phyloP scores from a whole-genome alignment of 2,113 vertebrate genomes.

The Patagioenas fasciata region DNA sequence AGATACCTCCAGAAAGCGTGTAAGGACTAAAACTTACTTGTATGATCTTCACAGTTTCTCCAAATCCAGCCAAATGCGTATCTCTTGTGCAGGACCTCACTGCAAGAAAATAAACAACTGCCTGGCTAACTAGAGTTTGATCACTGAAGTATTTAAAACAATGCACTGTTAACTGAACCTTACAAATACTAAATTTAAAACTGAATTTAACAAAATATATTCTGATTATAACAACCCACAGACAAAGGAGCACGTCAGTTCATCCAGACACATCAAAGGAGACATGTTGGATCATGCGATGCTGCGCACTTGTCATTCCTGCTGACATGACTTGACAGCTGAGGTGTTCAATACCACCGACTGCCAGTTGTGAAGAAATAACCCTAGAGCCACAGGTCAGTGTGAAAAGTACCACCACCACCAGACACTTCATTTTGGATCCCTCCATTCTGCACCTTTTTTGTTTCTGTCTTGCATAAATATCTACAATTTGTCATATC shows the following conservation, averaged over 20 bases:
- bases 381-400: not conserved
- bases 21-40: not conserved
- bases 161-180: not conserved
- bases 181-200: not conserved
- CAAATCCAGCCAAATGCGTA: fast-evolving
- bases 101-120: not conserved
- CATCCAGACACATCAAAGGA: not conserved
- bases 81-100: not conserved
- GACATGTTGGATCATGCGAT: fast-evolving
- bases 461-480: not conserved
- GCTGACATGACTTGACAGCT: not conserved
- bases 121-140: not conserved
- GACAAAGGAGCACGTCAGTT: not conserved
- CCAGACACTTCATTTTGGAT: not conserved
- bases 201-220: not conserved
- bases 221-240: not conserved
- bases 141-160: not conserved
- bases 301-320: fast-evolving
- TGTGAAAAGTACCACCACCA: not conserved
- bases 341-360: not conserved
- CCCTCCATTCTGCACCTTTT: not conserved
- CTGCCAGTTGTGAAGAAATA: not conserved
- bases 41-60: fast-evolving
- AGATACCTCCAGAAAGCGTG: not conserved
- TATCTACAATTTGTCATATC: not conserved